Percentiles rank a stretch among this genome's conserved stretches.
These are phyloP conservation scores for Oryctes rhinoceros DNA, from an alignment of 1,140 invertebrate genomes.

Conservation along the genomic window DNA sequence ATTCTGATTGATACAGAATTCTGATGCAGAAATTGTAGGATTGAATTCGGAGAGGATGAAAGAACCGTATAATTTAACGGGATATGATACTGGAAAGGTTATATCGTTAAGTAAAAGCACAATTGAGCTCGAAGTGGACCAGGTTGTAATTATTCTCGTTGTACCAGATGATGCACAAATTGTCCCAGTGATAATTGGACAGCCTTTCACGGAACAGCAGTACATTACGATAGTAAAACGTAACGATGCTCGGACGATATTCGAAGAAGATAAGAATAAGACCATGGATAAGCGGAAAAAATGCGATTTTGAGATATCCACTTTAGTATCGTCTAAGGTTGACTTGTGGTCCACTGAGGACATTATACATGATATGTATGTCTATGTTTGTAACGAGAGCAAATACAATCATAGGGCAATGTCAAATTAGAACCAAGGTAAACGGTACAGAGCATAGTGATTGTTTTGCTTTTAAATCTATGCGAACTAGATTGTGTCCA, in stretches of 20 bases:
- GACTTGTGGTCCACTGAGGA: too few species aligned
- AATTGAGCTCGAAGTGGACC: neutral
- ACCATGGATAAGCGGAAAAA: neutral
- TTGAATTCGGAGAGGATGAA: conserved; percentile 23
- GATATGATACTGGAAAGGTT: neutral
- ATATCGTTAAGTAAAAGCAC: neutral
- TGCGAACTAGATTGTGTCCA: neutral
- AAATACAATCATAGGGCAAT: neutral
- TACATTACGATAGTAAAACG: conserved; percentile 18
- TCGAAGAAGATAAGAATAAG: neutral
- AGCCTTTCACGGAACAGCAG: neutral
- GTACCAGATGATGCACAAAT: neutral
- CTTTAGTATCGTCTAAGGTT: too few species aligned
- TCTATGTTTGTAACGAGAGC: neutral
- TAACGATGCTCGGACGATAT: neutral
- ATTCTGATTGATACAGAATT: neutral
- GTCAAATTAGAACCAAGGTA: neutral
- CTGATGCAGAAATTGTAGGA: neutral
- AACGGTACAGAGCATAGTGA: neutral
- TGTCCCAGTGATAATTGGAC: neutral
- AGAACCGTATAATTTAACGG: neutral
- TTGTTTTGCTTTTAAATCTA: neutral
- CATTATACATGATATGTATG: too few species aligned
- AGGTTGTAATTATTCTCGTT: neutral
- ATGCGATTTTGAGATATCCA: neutral